Base-by-base conservation (phyloP, 2,888 invertebrate genomes). In the Lomographa bimaculata region DNA sequence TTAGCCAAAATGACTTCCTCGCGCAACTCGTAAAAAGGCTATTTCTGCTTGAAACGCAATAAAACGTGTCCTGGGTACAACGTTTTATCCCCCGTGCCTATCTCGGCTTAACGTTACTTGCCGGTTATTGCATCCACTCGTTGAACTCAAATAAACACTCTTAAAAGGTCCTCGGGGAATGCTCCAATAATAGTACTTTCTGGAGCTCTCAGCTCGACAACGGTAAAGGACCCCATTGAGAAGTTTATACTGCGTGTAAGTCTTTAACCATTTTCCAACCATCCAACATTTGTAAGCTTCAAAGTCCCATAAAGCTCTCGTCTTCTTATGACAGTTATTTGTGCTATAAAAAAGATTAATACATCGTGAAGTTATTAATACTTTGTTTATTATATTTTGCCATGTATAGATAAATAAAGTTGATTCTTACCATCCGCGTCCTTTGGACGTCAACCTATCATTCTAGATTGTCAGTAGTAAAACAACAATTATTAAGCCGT, bases 1-100 rank as follows among this genome's bases (percentile, higher is more conserved):
- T 54, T 59, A 56, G 54, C 45, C 43, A 36, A 46, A 52, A 57
- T 47, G 55, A 58, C 62, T 61, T 59, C 63, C 60, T 44, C 47
- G 46, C 57, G 52, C 54, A 48, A 60, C 60, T 73, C 71, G 66
- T 75, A 72, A 72, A 74, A 70, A 62, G 56, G 62, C 60, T 64
- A 71, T 74, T 73, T 65, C 64, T 63, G 59, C 59, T 60, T 50
- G 48, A 52, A 60, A 61, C 60, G 68, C 57, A 64, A 70, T 77
- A 75, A 74, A 76, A 64, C 53, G 54, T 66, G 60, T 64, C 63
- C 58, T 55, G 57, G 60, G 64, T 63, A 67, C 51, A 46, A 52
- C 54, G 56, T 62, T 62, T 62, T 65, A 64, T 65, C 60, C 60
- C 46, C 41, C 46, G 23, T 49, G 52, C 61, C 62, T 71, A 63